phyloP scores from a whole-genome alignment of 2,888 invertebrate species.

The Oscheius sp. region DNA sequence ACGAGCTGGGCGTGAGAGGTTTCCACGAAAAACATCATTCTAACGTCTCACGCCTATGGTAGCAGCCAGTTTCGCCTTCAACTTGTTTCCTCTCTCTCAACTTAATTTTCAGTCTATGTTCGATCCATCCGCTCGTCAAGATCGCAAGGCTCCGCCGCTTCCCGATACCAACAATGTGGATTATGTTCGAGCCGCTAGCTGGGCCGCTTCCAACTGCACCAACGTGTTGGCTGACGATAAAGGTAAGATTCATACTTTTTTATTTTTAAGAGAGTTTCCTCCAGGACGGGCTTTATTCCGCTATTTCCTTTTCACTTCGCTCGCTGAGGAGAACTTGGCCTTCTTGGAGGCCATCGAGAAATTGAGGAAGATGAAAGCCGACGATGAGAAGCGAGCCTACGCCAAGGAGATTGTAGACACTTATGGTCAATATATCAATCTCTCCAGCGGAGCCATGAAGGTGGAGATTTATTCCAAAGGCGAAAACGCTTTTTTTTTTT shows the following conservation, averaged over 20 bases:
- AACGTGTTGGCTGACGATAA: conserved; percentile 64
- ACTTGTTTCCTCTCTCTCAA: no score
- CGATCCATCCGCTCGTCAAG: conserved; percentile 35
- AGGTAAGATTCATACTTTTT: conserved; percentile 37
- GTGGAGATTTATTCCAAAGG: conserved; percentile 32
- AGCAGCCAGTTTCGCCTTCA: no score
- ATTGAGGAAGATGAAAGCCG: conserved; percentile 62
- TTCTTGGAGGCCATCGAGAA: conserved; percentile 66
- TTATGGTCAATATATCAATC: conserved; percentile 62
- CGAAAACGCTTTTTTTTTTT: conserved; percentile 21
- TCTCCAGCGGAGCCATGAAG: conserved; percentile 63
- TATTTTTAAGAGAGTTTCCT: conserved; percentile 19
- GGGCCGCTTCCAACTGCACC: conserved; percentile 60
- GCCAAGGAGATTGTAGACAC: conserved; percentile 59
- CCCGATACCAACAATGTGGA: conserved; percentile 56
- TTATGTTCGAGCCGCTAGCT: conserved; percentile 67
- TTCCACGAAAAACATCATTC: no score
- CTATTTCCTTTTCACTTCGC: conserved; percentile 62
- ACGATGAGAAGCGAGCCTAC: conserved; percentile 55
- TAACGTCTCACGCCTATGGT: no score
- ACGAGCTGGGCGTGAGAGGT: no score
- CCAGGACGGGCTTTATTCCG: conserved; percentile 66
- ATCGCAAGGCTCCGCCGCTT: conserved; percentile 42
- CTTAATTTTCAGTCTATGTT: conserved; percentile 44
- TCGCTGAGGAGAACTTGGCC: conserved; percentile 68